Base-by-base conservation (phyloP, 2,888 invertebrate genomes). In the Leucozona laternaria region DNA sequence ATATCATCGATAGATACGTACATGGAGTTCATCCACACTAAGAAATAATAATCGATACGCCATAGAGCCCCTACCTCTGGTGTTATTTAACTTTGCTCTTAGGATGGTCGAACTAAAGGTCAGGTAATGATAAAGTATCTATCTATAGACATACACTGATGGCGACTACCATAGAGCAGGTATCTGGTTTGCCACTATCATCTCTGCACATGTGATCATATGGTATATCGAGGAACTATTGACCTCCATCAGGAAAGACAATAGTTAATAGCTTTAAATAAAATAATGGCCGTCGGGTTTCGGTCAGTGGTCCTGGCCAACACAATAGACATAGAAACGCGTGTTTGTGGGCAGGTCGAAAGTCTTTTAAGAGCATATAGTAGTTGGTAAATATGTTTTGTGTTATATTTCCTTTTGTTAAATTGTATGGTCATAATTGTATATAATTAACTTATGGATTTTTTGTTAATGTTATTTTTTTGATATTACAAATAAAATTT, bases 211-310 rank as follows among this genome's bases (percentile, higher is more conserved):
- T 70, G 45, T 79, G 48, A 75, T 71, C 64, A 45, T 64, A 13
- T 13, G 28, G 62, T 70, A 57, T 55, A 57, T 55, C 57, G 75
- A 28, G 40, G 71, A 84, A 84, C 84, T 84, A 71, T 84, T 84
- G 84, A 84, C 84, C 84, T 76, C 75, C n/a, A 84, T 79, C 75
- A 58, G 57, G 28, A 22, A 76, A 66, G 43, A 66, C 79, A 79
- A 76, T 40, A 66, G 79, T 58, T 79, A 79, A 84, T 84, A 71
- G 84, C 50, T 75, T 71, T 57, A 40, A 22, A 45, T 45, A 64
- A 45, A 3, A 4, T 31, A 31, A 3, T 34, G 43, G 57, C 37
- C 28, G 53, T 13, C 20, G 60, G 45, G 25, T 6, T 20, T 43
- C 55, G 43, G 37, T 57, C 55, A 64, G 45, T 64, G 45, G 28